Evolutionary conservation across 2,797 vertebrate species (phyloP).

Genomic region (Xenopus petersii): DNA sequence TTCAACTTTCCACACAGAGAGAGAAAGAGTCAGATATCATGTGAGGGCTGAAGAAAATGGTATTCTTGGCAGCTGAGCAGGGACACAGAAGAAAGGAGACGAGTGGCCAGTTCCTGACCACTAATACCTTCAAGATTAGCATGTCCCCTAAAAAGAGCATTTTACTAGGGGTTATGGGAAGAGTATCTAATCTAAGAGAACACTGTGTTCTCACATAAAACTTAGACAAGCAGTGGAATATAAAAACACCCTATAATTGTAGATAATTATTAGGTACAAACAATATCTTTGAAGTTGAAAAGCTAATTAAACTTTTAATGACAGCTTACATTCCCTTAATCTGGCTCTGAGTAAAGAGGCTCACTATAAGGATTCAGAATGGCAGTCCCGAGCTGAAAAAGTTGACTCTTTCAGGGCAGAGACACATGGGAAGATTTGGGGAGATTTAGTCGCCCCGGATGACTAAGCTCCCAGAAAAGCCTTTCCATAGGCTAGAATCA

Average conservation of each 20-base stretch:
- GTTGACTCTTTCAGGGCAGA: no score
- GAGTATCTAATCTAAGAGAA: not conserved
- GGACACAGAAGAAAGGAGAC: not conserved
- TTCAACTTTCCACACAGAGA: constrained; percentile 49
- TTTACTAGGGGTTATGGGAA: not conserved
- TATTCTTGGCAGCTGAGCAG: constrained; percentile 11
- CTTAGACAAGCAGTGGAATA: not conserved
- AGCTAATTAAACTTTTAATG: no score
- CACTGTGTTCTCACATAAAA: constrained; percentile 13
- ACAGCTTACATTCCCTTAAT: no score
- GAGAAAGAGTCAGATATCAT: constrained; percentile 25
- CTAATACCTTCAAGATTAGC: not conserved
- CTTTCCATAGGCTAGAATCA: no score
- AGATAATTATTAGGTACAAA: constrained; percentile 34
- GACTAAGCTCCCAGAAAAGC: no score
- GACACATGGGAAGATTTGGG: no score
- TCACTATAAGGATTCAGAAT: no score
- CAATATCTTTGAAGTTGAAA: no score
- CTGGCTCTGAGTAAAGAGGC: no score
- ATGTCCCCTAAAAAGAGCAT: not conserved
- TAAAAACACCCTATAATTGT: constrained; percentile 24
- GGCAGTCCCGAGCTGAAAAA: no score
- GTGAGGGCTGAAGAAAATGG: constrained; percentile 4
- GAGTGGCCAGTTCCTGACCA: not conserved
- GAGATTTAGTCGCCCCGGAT: no score